phyloP scores from a whole-genome alignment of 2,888 invertebrate species.

The Lepidochrysops patricia region DNA sequence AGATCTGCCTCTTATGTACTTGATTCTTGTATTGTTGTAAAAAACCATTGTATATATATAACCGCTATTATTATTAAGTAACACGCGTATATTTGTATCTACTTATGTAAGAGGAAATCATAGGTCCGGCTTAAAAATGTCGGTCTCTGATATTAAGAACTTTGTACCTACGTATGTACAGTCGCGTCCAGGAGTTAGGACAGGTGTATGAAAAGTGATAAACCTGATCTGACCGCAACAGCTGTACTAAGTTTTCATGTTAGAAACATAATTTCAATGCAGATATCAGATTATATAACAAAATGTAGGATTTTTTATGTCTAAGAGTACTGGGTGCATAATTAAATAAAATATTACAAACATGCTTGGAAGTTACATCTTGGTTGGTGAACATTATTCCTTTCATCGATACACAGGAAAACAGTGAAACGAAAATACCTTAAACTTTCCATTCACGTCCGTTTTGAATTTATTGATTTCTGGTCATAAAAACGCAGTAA shows the following conservation, averaged over 20 bases:
- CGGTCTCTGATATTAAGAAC: background rate
- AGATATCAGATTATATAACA: too few species aligned
- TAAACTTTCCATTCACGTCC: background rate
- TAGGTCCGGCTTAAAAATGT: background rate
- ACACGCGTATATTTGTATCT: background rate
- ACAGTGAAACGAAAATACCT: background rate
- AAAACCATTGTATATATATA: conserved; percentile 1
- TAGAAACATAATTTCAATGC: too few species aligned
- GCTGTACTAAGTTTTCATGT: too few species aligned
- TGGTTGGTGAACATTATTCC: too few species aligned
- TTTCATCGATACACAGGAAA: background rate
- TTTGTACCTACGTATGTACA: background rate
- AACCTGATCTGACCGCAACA: too few species aligned
- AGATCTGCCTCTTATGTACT: background rate
- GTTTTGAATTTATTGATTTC: background rate
- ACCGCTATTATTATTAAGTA: background rate
- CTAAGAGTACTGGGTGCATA: too few species aligned
- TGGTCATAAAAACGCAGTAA: conserved; percentile 3
- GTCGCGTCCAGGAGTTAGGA: too few species aligned
- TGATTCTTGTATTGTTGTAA: background rate
- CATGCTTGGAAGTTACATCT: too few species aligned
- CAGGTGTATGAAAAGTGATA: too few species aligned
- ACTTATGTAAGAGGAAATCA: background rate
- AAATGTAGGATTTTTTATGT: too few species aligned
- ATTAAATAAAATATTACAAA: too few species aligned